Conservation (phyloP, 2,797 vertebrate genomes). For the Micromesistius poutassou region DNA sequence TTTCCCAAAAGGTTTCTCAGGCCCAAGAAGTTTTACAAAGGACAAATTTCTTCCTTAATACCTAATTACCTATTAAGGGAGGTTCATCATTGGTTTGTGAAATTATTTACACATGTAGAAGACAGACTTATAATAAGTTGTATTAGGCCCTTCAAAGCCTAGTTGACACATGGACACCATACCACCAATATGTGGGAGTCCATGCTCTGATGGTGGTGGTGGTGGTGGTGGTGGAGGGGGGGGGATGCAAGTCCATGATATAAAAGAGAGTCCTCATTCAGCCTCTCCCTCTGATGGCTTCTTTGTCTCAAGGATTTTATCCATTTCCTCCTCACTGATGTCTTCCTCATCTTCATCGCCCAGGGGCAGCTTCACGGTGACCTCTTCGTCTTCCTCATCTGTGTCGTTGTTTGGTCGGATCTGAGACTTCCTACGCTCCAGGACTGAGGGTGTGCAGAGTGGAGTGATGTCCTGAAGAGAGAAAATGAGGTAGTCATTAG, state of each 20-base stretch:
- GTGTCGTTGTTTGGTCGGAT: conserved; percentile 44
- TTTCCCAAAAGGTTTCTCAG: conserved; percentile 13
- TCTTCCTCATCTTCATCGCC: conserved; percentile 36
- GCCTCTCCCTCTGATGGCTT: conserved; percentile 23
- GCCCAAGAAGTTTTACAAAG: conserved; percentile 3
- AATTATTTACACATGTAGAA: conserved; percentile 4
- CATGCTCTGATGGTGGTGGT: neutral
- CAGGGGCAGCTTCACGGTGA: conserved; percentile 70
- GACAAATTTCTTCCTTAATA: neutral
- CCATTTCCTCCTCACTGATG: conserved; percentile 13
- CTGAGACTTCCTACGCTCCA: conserved; percentile 80
- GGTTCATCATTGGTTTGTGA: neutral
- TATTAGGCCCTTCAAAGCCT: neutral
- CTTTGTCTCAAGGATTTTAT: conserved; percentile 9
- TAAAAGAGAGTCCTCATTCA: neutral
- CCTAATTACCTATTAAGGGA: neutral
- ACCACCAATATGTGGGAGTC: neutral
- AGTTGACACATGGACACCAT: neutral
- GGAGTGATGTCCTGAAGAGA: conserved; percentile 77
- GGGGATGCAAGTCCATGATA: neutral
- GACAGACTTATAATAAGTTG: neutral
- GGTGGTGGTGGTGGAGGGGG: too few species aligned
- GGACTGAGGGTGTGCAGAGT: conserved; percentile 81
- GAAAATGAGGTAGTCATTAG: neutral
- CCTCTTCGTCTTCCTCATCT: conserved; percentile 77